Percentiles rank a stretch among this genome's conserved stretches.
These are phyloP conservation scores for Argya squamiceps DNA, from an alignment of 2,797 vertebrate species.

Conservation along the genomic window DNA sequence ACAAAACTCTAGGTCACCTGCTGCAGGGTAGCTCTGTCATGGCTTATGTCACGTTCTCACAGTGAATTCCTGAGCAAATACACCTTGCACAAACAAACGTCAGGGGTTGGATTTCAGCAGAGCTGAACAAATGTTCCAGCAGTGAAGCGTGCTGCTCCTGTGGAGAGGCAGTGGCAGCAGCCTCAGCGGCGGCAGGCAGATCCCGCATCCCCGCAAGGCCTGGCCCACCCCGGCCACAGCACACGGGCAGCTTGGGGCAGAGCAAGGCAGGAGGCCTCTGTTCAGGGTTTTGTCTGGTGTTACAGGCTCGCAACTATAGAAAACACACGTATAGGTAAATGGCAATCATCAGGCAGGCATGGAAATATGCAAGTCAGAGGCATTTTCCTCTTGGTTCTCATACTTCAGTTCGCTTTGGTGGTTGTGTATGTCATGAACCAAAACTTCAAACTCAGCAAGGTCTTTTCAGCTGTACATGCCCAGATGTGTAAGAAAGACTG, in stretches of 20 bases:
- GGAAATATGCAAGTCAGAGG: not conserved
- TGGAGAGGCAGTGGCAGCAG: not conserved
- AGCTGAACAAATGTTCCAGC: constrained; percentile 22
- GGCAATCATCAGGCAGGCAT: not conserved
- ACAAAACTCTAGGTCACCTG: constrained; percentile 54
- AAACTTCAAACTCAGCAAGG: not conserved
- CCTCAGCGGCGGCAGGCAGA: not conserved
- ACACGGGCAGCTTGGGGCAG: accelerated
- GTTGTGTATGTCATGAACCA: accelerated
- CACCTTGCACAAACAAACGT: constrained; percentile 79
- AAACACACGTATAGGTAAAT: not conserved
- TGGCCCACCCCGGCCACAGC: not conserved
- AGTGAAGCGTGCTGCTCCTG: not conserved
- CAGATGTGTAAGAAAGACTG: not conserved
- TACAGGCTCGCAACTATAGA: accelerated
- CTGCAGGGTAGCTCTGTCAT: not conserved
- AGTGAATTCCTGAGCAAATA: constrained; percentile 72
- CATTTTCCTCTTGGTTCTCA: not conserved
- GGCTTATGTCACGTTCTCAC: constrained; percentile 76
- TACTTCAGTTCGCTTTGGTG: not conserved
- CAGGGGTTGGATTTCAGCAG: constrained; percentile 26
- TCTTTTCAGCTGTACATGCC: not conserved
- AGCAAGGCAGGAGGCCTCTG: not conserved
- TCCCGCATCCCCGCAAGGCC: not conserved
- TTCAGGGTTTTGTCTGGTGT: not conserved